A percentile compares a stretch with the other conserved stretches of the same genome.
Evolutionary conservation across 2,888 invertebrate genomes (phyloP).

Genomic region (Brachyptera putata): DNA sequence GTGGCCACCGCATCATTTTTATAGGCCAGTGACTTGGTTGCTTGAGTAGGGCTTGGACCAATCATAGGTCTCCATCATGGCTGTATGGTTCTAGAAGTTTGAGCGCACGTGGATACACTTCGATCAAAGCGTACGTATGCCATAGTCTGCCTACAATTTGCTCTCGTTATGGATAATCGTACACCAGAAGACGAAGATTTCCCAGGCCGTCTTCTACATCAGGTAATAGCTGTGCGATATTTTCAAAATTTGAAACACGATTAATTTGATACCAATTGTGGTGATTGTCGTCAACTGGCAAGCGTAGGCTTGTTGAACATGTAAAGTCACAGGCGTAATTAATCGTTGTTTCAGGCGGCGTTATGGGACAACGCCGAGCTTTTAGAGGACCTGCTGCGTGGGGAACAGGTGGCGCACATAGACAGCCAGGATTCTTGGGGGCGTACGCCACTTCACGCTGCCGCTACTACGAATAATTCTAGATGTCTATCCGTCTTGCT

Average conservation of each 20-base stretch:
- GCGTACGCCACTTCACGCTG: conserved; percentile 75
- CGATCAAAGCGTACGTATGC: no score
- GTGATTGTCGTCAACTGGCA: background rate
- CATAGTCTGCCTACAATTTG: no score
- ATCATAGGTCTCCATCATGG: no score
- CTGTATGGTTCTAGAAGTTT: no score
- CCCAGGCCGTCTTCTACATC: conserved; percentile 71
- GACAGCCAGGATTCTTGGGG: conserved; percentile 71
- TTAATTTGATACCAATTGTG: no score
- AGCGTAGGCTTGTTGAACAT: background rate
- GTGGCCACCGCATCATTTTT: no score
- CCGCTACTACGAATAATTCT: conserved; percentile 72
- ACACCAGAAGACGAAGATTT: conserved; percentile 79
- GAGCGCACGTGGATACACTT: no score
- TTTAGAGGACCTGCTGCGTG: conserved; percentile 69
- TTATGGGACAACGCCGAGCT: conserved; percentile 86
- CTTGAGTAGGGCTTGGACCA: no score
- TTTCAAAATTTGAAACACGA: no score
- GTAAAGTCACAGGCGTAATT: background rate
- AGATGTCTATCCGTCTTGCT: conserved; percentile 69
- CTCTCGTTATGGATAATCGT: conserved; percentile 65
- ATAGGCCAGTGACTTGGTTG: no score
- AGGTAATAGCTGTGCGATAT: no score
- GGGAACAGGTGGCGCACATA: conserved; percentile 60
- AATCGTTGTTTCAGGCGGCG: conserved; percentile 57